These are phyloP conservation scores for Orthosia gracilis DNA, from an alignment of 2,888 invertebrate genomes.

Conservation along the genomic window DNA sequence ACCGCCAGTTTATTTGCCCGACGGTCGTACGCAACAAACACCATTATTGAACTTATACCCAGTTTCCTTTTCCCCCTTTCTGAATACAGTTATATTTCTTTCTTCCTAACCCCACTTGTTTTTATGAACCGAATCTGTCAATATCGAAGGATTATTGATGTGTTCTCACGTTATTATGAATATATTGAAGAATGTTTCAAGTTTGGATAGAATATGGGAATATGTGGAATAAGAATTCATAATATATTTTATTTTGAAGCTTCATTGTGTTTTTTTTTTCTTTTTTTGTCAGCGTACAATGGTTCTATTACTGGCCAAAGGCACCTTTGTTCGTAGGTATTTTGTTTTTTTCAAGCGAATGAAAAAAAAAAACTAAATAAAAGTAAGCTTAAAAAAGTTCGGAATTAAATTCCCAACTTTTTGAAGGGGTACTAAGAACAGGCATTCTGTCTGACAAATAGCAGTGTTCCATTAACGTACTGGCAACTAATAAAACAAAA, in stretches of 20 bases:
- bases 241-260: slow-evolving; percentile 3
- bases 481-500: slow-evolving; percentile 23
- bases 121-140: slow-evolving; percentile 66
- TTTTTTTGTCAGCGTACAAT: background rate
- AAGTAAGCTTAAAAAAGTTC: background rate
- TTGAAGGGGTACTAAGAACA: background rate
- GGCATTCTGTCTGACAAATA: background rate
- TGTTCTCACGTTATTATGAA: slow-evolving; percentile 62
- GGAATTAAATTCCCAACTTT: too few species aligned
- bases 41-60: slow-evolving; percentile 71
- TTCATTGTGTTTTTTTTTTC: slow-evolving; percentile 11
- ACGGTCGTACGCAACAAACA: slow-evolving; percentile 71
- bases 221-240: slow-evolving; percentile 21
- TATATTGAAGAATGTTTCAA: slow-evolving; percentile 57
- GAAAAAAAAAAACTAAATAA: background rate
- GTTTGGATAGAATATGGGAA: slow-evolving; percentile 30
- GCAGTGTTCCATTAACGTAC: slow-evolving; percentile 25
- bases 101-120: slow-evolving; percentile 64
- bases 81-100: slow-evolving; percentile 61
- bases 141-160: slow-evolving; percentile 64
- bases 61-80: slow-evolving; percentile 58
- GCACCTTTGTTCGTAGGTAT: background rate
- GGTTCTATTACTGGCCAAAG: background rate
- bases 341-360: background rate
- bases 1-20: slow-evolving; percentile 73